phyloP scores from a whole-genome alignment of 2,797 vertebrate species.

The Gallinago stenura region DNA sequence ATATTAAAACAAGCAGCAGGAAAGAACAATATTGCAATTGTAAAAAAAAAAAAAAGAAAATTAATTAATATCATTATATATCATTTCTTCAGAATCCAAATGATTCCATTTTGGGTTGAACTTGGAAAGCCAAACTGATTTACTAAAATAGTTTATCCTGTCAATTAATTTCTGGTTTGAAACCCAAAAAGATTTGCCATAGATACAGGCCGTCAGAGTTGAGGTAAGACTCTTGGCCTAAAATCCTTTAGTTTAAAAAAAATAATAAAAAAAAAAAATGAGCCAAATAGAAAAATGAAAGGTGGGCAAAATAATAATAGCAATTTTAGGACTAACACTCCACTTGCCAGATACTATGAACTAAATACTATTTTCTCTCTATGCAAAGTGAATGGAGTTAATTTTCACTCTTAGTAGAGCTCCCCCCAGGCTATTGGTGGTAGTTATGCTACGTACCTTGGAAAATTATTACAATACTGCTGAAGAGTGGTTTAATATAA shows the following conservation, averaged over 20 bases:
- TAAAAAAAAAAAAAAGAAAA: background rate
- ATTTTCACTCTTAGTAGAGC: background rate
- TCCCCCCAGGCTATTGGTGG: background rate
- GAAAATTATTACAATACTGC: background rate
- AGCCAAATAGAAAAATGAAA: background rate
- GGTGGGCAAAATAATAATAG: background rate
- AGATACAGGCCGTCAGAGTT: background rate
- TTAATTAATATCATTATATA: background rate
- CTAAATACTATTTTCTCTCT: background rate
- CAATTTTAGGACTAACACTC: background rate
- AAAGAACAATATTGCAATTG: background rate
- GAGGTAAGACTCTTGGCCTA: background rate
- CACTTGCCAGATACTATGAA: background rate
- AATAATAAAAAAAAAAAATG: background rate
- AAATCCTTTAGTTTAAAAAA: background rate
- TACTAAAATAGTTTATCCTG: background rate
- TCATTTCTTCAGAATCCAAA: background rate
- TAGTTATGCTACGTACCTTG: rapidly evolving
- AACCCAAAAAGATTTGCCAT: background rate
- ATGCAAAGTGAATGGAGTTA: background rate
- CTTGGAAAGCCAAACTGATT: background rate
- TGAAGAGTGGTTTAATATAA: background rate
- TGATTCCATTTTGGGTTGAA: background rate
- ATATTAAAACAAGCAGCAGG: background rate
- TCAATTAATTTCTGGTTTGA: background rate